Base-by-base conservation (phyloP, 2,113 vertebrate species). In the Porphyrio hochstetteri region DNA sequence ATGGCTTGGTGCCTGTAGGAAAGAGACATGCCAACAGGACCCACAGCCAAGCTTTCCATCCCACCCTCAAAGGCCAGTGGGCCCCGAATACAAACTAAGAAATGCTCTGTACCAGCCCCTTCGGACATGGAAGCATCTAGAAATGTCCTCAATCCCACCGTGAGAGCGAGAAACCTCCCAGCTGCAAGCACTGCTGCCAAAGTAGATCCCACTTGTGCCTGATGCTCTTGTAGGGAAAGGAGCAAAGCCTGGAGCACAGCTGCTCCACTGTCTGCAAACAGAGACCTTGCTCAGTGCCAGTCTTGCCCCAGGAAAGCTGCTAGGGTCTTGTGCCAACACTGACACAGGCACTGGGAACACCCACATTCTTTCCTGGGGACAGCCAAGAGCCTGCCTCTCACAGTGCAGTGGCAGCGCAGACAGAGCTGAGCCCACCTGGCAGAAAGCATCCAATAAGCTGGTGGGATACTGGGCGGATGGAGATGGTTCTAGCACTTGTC, bases 231-330 rank as follows among this genome's bases (percentile, higher is more conserved):
- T 18, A 79, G 88, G 79, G 55, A 92, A 87, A 68, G 79, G 27
- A 93, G 59, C 59, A 93, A 63, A 95, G 85, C 82, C 68, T 88
- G 88, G 77, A 93, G 79, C 88, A 76, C 92, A 95, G 90, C 85
- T 90, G 86, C 89, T 95, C 35, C 44, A 7, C 70, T 61, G 71
- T 59, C 82, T 92, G 64, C 88, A 86, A 91, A 75, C 82, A 89
- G 69, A 78, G 61, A 42, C 57, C 5, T 21, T 56, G 48, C 77
- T 89, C 81, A 36, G 0, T 79, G 95, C 87, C 70, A 82, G 0
- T 11, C 53, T 8, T 52, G 78, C 69, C 42, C 69, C 59, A 29
- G 60, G 72, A 69, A 77, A 75, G 80, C 91, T 92, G 86, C 9
- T 15, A 18, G 57, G 89, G 81, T 83, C 27, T 33, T 68, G 77